Evolutionary conservation across 2,888 invertebrate genomes (phyloP).

Genomic region (Drosophila borealis): DNA sequence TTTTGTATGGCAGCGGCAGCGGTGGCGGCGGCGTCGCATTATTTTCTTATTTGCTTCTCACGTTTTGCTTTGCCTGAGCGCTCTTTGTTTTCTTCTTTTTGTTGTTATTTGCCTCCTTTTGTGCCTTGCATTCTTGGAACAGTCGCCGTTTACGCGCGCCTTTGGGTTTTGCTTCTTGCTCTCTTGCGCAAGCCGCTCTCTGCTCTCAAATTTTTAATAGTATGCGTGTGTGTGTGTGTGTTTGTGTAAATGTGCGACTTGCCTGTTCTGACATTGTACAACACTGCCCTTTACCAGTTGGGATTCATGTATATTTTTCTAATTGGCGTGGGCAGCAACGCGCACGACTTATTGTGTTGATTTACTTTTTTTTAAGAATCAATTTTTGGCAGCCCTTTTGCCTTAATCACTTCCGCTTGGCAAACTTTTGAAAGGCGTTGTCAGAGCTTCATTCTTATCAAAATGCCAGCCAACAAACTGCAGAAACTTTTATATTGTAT

Average conservation of each 20-base stretch:
- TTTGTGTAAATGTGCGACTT: conserved; percentile 25
- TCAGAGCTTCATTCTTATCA: conserved; percentile 50
- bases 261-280: conserved; percentile 48
- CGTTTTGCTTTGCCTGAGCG: conserved; percentile 66
- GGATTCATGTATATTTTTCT: conserved; percentile 66
- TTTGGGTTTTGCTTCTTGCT: conserved; percentile 53
- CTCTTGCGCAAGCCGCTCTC: conserved; percentile 76
- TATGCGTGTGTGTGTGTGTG: conserved; percentile 29
- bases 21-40: conserved; percentile 51
- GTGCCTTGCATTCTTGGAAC: conserved; percentile 71
- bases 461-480: conserved; percentile 32
- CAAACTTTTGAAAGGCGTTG: conserved; percentile 53
- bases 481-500: conserved; percentile 26
- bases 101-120: conserved; percentile 76
- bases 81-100: conserved; percentile 72
- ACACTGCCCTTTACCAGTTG: conserved; percentile 57
- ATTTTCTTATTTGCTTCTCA: conserved; percentile 75
- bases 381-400: conserved; percentile 59
- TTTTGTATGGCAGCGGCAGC: conserved; percentile 57
- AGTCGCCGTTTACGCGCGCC: conserved; percentile 74
- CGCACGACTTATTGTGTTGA: conserved; percentile 33
- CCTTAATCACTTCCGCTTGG: conserved; percentile 65
- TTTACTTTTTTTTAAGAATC: conserved; percentile 31
- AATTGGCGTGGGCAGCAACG: conserved; percentile 74
- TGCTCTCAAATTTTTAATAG: conserved; percentile 58